These are phyloP conservation scores for Aplysia californica DNA, from an alignment of 1,140 invertebrate species.

Conservation along the genomic window DNA sequence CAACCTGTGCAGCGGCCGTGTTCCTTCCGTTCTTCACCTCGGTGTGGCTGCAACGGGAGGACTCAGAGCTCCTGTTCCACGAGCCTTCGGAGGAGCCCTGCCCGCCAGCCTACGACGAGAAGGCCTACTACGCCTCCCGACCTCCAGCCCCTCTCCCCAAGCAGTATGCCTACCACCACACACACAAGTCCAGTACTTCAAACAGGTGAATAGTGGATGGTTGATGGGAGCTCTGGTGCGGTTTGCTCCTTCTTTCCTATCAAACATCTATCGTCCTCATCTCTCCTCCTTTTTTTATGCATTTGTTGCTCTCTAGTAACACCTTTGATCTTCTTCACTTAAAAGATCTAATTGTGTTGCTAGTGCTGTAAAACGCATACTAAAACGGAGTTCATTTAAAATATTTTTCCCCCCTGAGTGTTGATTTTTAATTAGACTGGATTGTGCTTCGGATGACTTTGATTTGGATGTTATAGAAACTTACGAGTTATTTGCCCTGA, in stretches of 20 bases:
- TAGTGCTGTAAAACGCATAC: too few species aligned
- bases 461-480: too few species aligned
- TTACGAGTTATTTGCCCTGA: too few species aligned
- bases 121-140: slow-evolving; percentile 77
- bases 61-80: slow-evolving; percentile 81
- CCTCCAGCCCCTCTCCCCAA: slow-evolving; percentile 75
- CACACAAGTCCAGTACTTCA: slow-evolving; percentile 64
- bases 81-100: slow-evolving; percentile 41
- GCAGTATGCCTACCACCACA: slow-evolving; percentile 43
- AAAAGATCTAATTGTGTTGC: too few species aligned
- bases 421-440: slow-evolving; percentile 1
- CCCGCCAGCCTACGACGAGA: slow-evolving; percentile 52
- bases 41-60: slow-evolving; percentile 90
- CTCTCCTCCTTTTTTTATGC: too few species aligned
- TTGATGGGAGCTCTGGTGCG: too few species aligned
- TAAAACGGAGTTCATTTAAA: too few species aligned
- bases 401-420: not conserved
- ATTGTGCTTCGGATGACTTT: too few species aligned
- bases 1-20: slow-evolving; percentile 93
- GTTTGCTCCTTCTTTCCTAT: too few species aligned
- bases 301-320: too few species aligned
- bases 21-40: slow-evolving; percentile 95
- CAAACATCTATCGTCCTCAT: too few species aligned
- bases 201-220: slow-evolving; percentile 56
- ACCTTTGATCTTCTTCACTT: too few species aligned